These are phyloP conservation scores for Littorina saxatilis DNA, from an alignment of 1,140 invertebrate species.

Conservation along the genomic window DNA sequence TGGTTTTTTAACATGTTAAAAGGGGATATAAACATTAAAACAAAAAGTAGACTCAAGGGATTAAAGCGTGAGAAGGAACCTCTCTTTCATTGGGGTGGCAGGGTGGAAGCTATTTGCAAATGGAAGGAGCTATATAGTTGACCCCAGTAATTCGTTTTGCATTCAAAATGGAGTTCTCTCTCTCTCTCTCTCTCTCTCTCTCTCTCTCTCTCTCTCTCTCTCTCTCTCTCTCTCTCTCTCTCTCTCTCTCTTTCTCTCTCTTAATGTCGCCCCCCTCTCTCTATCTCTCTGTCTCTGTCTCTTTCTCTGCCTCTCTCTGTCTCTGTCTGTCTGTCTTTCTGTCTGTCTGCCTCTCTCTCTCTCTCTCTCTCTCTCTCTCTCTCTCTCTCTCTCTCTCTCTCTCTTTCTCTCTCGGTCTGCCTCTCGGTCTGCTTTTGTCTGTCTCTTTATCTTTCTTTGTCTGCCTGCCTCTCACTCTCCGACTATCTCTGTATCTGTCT, in stretches of 20 bases:
- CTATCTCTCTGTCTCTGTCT: neutral
- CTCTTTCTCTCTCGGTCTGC: neutral
- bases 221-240: neutral
- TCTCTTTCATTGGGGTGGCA: too few species aligned
- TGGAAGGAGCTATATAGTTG: too few species aligned
- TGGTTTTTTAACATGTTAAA: too few species aligned
- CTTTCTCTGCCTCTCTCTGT: neutral
- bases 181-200: neutral
- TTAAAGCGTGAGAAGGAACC: too few species aligned
- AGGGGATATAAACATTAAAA: too few species aligned
- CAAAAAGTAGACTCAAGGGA: too few species aligned
- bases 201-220: neutral
- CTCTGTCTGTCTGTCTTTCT: neutral
- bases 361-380: neutral
- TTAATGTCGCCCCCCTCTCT: too few species aligned
- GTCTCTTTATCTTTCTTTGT: neutral
- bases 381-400: conserved; percentile 3
- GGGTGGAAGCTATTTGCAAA: too few species aligned
- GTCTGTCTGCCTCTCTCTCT: neutral
- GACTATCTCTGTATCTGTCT: neutral
- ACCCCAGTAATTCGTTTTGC: too few species aligned
- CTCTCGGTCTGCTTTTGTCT: neutral
- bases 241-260: neutral
- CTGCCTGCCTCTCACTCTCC: neutral
- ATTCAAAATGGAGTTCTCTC: too few species aligned